Evolutionary conservation across 2,113 vertebrate species (phyloP).

Genomic region (Sapayoa aenigma): DNA sequence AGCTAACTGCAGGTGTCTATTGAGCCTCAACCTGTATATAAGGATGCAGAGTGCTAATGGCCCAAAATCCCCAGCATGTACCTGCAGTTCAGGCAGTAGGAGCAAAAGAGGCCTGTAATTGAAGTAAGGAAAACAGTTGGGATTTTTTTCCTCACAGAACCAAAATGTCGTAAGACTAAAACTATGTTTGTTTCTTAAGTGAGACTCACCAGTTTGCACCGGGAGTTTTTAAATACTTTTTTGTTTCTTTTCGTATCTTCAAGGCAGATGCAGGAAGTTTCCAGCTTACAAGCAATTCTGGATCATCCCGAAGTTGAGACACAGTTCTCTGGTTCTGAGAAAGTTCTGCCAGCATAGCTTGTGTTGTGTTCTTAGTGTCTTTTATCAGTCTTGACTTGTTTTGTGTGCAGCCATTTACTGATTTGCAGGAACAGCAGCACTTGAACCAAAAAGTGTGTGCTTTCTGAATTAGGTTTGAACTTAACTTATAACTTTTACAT

Average conservation of each 20-base stretch:
- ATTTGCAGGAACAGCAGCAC: not conserved
- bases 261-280: not conserved
- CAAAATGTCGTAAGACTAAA: not conserved
- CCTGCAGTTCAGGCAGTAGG: not conserved
- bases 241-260: not conserved
- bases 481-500: not conserved
- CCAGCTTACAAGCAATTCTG: not conserved
- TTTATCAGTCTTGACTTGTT: not conserved
- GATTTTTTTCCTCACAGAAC: not conserved
- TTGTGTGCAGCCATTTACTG: not conserved
- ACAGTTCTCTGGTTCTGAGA: not conserved
- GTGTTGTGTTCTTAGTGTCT: not conserved
- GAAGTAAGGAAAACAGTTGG: not conserved
- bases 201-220: not conserved
- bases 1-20: not conserved
- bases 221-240: not conserved
- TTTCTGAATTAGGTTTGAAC: not conserved
- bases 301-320: not conserved
- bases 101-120: not conserved
- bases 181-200: not conserved
- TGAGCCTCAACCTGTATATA: not conserved
- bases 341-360: not conserved
- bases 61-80: not conserved
- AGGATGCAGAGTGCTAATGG: not conserved
- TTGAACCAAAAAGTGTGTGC: not conserved